Conservation (phyloP, 2,888 invertebrate genomes). For the Noctua janthe region DNA sequence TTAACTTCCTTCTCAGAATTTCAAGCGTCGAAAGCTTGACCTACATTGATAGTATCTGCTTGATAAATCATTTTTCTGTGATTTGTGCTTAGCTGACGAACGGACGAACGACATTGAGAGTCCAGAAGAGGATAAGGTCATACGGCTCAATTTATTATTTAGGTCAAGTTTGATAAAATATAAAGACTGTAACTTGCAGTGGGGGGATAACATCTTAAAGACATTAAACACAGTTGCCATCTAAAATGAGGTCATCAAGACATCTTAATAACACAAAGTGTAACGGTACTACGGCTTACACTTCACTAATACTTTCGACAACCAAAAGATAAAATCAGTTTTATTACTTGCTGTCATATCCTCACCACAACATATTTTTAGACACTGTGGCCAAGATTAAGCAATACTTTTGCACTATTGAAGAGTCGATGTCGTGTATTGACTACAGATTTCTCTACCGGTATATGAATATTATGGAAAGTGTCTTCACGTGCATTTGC, state of each 20-base stretch:
- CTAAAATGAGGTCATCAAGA: slow-evolving; percentile 51
- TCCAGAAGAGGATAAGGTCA: background rate
- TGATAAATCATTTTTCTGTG: background rate
- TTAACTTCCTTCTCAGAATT: slow-evolving; percentile 69
- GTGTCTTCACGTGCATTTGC: slow-evolving; percentile 71
- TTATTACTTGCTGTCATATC: slow-evolving; percentile 47
- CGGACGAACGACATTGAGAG: background rate
- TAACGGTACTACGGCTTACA: slow-evolving; percentile 53
- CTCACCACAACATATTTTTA: slow-evolving; percentile 60
- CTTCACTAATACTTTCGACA: slow-evolving; percentile 46
- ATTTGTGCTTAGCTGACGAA: background rate
- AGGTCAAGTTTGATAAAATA: background rate
- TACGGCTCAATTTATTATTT: background rate
- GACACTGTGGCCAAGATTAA: slow-evolving; percentile 36
- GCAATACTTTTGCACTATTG: slow-evolving; percentile 36
- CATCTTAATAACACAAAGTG: slow-evolving; percentile 51
- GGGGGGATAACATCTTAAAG: slow-evolving; percentile 31
- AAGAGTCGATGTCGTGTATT: slow-evolving; percentile 12
- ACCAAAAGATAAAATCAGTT: slow-evolving; percentile 52
- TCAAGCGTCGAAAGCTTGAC: slow-evolving; percentile 61
- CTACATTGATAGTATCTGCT: slow-evolving; percentile 62
- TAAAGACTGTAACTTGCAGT: slow-evolving; percentile 5
- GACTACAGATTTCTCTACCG: slow-evolving; percentile 57
- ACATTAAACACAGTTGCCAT: slow-evolving; percentile 16
- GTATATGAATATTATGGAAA: slow-evolving; percentile 76